Base-by-base conservation (phyloP, 2,888 invertebrate genomes). In the Luperina nickerlii region DNA sequence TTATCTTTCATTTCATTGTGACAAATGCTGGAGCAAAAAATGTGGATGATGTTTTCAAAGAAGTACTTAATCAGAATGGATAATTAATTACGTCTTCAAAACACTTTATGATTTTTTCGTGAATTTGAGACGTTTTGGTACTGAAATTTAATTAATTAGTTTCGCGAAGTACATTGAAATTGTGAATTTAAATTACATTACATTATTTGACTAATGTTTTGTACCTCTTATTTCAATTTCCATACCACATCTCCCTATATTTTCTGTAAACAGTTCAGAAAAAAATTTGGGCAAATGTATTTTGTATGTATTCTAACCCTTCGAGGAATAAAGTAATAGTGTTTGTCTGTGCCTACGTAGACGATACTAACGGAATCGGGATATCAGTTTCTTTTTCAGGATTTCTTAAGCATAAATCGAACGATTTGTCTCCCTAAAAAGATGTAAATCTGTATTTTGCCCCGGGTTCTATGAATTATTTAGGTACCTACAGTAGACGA, bases 351-450 rank as follows among this genome's bases (percentile, higher is more conserved):
- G 67, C 71, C 67, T 63, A 51, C 62, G 62, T 63, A 68, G 48
- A 63, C 70, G 54, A 72, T 67, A 82, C 45, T 69, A 60, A 76
- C 42, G 45, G 15, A 2, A 27, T 76, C 38, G 20, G 24, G 48
- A 62, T 83, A 72, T 83, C 51, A 78, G 57, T 77, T 82, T 38
- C 66, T 82, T 83, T 82, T 73, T 69, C 20, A 73, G 15, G 57
- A 69, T 82, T 68, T 83, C 48, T 62, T 38, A n/a, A 57, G 62
- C 38, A 81, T 38, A 77, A 42, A 82, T 78, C 67, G 27, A 57
- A 71, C 62, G 15, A 82, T 67, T 67, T 83, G 54, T 83, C 45
- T 78, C 15, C 38, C 9, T 20, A 48, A 82, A 80, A 82, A 62
- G 54, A 66, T 63, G 32, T 51, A 24, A n/a, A 65, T 76, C 48